Conservation (phyloP, 2,888 invertebrate genomes). For the Campoletis raptor region DNA sequence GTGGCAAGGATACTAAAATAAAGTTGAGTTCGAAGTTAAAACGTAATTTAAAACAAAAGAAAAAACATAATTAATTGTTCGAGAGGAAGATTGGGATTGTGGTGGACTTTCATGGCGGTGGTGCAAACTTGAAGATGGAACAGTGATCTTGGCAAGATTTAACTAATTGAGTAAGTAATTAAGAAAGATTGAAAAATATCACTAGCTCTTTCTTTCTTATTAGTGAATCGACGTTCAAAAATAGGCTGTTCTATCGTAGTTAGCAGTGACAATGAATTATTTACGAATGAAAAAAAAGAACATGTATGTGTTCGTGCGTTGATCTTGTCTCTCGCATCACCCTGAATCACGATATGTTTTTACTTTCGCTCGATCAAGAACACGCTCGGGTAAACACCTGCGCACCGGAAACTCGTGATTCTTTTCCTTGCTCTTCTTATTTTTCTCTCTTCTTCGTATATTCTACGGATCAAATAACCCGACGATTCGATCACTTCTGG, state of each 20-base stretch:
- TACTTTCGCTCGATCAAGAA: conserved; percentile 49
- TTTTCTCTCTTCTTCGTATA: not conserved
- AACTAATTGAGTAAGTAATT: conserved; percentile 63
- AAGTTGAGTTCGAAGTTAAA: conserved; percentile 40
- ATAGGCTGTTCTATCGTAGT: conserved; percentile 11
- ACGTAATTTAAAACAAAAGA: not conserved
- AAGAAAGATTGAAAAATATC: conserved; percentile 32
- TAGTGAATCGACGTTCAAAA: conserved; percentile 26
- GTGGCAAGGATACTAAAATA: conserved; percentile 1
- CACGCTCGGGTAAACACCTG: conserved; percentile 80
- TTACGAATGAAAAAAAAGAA: conserved; percentile 10
- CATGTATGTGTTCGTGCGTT: not conserved
- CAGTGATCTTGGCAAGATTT: conserved; percentile 63
- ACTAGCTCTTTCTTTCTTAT: not conserved
- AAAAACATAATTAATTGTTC: not conserved
- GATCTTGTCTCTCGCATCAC: conserved; percentile 6
- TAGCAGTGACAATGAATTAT: conserved; percentile 26
- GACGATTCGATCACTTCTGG: conserved; percentile 81
- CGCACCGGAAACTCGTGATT: conserved; percentile 67
- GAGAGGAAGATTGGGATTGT: conserved; percentile 41
- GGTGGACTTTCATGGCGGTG: conserved; percentile 64
- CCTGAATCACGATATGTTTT: conserved; percentile 46
- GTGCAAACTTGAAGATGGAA: conserved; percentile 63
- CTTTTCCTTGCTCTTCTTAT: conserved; percentile 3
- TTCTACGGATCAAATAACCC: conserved; percentile 65